Conservation (phyloP, 37 sponge, comb jelly and placozoan species). For the Corticium candelabrum region DNA sequence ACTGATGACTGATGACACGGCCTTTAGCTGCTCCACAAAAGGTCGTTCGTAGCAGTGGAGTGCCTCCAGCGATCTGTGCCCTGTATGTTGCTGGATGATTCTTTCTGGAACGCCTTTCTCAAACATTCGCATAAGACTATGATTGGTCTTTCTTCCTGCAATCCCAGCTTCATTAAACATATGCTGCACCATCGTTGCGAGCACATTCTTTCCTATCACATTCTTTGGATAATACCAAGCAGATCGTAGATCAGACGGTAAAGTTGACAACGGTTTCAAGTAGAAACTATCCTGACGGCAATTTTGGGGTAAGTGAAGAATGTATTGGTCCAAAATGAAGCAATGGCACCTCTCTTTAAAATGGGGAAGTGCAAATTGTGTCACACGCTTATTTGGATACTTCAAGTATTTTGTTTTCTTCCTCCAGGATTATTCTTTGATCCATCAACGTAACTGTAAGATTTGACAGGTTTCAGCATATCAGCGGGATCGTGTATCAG, state of each 20-base stretch:
- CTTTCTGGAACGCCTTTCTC: constrained; percentile 25
- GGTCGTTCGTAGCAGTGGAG: constrained; percentile 20
- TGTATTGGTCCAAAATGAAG: constrained; percentile 7
- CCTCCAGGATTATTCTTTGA: constrained; percentile 31
- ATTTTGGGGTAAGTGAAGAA: constrained; percentile 1
- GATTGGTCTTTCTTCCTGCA: constrained; percentile 16
- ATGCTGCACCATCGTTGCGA: constrained; percentile 13
- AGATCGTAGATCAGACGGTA: not conserved
- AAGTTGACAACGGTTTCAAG: constrained; percentile 2
- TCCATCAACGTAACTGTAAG: constrained; percentile 20
- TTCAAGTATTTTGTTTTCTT: not conserved
- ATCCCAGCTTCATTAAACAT: constrained; percentile 27
- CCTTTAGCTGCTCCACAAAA: constrained; percentile 12
- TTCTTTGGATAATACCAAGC: constrained; percentile 7
- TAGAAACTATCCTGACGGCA: constrained; percentile 12
- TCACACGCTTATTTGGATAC: constrained; percentile 21
- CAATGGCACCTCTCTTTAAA: not conserved
- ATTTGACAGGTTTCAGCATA: not conserved
- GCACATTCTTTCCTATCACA: constrained; percentile 21
- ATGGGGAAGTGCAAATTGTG: constrained; percentile 10
- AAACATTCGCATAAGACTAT: constrained; percentile 26
- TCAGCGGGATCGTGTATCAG: not conserved
- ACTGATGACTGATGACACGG: constrained; percentile 10
- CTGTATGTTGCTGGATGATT: constrained; percentile 24
- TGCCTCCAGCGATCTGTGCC: constrained; percentile 21